Evolutionary conservation across 2,888 invertebrate species (phyloP).

Genomic region (Ellobium chinense): DNA sequence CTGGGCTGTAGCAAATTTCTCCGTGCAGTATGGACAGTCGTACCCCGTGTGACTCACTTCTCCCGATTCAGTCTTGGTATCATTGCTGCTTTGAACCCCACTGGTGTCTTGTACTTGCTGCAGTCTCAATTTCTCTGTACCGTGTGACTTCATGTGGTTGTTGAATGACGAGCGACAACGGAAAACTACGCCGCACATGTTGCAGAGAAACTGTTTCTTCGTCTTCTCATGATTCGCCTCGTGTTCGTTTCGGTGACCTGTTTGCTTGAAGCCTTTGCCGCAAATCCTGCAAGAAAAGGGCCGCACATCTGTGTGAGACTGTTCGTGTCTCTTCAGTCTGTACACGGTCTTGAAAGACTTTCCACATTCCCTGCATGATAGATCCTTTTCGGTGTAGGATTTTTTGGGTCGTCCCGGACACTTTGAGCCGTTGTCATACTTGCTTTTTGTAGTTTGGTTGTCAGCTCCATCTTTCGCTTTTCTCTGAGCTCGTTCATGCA

Average conservation of each 20-base stretch:
- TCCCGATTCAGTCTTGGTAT: not conserved
- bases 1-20: slow-evolving; percentile 50
- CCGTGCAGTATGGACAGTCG: slow-evolving; percentile 49
- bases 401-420: slow-evolving; percentile 37
- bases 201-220: slow-evolving; percentile 46
- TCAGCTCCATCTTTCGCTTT: not conserved
- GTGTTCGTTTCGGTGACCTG: slow-evolving; percentile 49
- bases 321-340: slow-evolving; percentile 44
- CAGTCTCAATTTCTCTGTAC: slow-evolving; percentile 7
- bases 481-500: slow-evolving; percentile 4
- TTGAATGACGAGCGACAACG: slow-evolving; percentile 48
- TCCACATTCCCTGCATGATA: slow-evolving; percentile 43
- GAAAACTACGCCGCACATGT: slow-evolving; percentile 50
- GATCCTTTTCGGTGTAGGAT: slow-evolving; percentile 45
- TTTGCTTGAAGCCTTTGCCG: slow-evolving; percentile 51
- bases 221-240: slow-evolving; percentile 46
- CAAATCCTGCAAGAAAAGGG: slow-evolving; percentile 48
- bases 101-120: not conserved
- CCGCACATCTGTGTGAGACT: slow-evolving; percentile 47
- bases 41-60: slow-evolving; percentile 37
- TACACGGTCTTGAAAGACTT: slow-evolving; percentile 38
- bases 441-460: not conserved
- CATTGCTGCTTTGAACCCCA: not conserved
- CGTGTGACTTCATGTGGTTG: slow-evolving; percentile 38
- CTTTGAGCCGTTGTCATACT: not conserved